A percentile compares a stretch with the other conserved stretches of the same genome.
These are phyloP conservation scores for Seriola rivoliana DNA, from an alignment of 2,113 vertebrate species.

Conservation along the genomic window DNA sequence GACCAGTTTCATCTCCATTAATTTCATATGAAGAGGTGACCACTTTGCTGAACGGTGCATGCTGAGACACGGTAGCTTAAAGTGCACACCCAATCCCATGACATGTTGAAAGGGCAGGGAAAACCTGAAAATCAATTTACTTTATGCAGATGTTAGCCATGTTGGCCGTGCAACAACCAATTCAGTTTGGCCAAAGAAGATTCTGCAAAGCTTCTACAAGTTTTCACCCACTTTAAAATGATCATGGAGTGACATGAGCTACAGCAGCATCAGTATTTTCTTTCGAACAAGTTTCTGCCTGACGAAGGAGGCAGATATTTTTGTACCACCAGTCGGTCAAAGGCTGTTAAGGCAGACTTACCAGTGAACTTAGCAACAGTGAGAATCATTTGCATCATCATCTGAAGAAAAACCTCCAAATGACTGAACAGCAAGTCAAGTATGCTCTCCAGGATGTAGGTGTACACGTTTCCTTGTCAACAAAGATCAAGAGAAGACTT, in stretches of 20 bases:
- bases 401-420: too few species aligned
- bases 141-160: constrained; percentile 2
- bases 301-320: background rate
- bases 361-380: too few species aligned
- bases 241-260: constrained; percentile 11
- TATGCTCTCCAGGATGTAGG: too few species aligned
- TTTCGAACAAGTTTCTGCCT: background rate
- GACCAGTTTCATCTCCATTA: constrained; percentile 37
- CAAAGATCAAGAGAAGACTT: too few species aligned
- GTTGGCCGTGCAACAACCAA: background rate
- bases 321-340: background rate
- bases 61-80: too few species aligned
- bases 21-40: constrained; percentile 36
- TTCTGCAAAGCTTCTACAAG: background rate
- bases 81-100: too few species aligned
- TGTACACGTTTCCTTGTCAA: too few species aligned
- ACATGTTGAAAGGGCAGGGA: background rate
- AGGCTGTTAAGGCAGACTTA: too few species aligned
- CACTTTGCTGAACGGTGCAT: background rate
- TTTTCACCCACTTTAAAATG: background rate
- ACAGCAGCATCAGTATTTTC: background rate
- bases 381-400: too few species aligned
- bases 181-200: constrained; percentile 2
- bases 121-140: background rate
- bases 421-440: too few species aligned